A percentile compares a stretch with the other conserved stretches of the same genome.
These are phyloP conservation scores for Amphiprion ocellaris DNA, from an alignment of 2,113 vertebrate species.

Conservation along the genomic window DNA sequence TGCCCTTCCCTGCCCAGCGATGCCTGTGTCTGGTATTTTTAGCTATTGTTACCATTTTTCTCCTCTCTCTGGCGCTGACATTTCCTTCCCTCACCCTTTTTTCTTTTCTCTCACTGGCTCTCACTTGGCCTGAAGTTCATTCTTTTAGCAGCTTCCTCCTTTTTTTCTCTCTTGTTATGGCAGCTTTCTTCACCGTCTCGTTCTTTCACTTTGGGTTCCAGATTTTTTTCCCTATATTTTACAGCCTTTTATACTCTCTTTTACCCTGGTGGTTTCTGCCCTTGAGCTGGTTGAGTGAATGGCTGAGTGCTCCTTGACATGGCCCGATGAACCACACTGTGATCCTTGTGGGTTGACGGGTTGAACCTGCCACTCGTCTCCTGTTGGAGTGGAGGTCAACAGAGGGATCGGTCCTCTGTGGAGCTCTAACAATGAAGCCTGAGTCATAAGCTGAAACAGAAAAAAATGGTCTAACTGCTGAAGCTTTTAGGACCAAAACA, in stretches of 20 bases:
- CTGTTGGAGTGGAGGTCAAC: constrained; percentile 42
- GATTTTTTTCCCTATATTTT: not conserved
- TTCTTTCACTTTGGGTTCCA: not conserved
- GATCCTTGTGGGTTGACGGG: constrained; percentile 32
- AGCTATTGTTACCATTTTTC: constrained; percentile 72
- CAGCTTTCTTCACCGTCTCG: constrained; percentile 4
- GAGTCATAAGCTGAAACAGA: constrained; percentile 10
- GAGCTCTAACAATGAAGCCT: constrained; percentile 19
- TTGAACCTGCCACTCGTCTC: constrained; percentile 43
- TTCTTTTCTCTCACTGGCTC: constrained; percentile 33
- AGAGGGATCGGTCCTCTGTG: constrained; percentile 29
- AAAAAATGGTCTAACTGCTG: not conserved
- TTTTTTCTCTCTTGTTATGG: constrained; percentile 30
- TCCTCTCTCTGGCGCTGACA: constrained; percentile 59
- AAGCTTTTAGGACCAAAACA: not conserved
- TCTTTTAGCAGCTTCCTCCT: constrained; percentile 37
- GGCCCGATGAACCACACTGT: constrained; percentile 36
- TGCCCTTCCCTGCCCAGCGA: constrained; percentile 52
- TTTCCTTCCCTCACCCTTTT: constrained; percentile 62
- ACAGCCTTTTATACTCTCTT: constrained; percentile 20
- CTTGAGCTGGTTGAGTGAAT: constrained; percentile 32
- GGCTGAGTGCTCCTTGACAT: constrained; percentile 48
- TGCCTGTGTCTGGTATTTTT: constrained; percentile 72
- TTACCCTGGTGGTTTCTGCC: constrained; percentile 34
- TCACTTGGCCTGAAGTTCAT: constrained; percentile 37